A percentile compares a stretch with the other conserved stretches of the same genome.
Evolutionary conservation across 2,888 invertebrate genomes (phyloP).

Genomic region (Andrena marginata): DNA sequence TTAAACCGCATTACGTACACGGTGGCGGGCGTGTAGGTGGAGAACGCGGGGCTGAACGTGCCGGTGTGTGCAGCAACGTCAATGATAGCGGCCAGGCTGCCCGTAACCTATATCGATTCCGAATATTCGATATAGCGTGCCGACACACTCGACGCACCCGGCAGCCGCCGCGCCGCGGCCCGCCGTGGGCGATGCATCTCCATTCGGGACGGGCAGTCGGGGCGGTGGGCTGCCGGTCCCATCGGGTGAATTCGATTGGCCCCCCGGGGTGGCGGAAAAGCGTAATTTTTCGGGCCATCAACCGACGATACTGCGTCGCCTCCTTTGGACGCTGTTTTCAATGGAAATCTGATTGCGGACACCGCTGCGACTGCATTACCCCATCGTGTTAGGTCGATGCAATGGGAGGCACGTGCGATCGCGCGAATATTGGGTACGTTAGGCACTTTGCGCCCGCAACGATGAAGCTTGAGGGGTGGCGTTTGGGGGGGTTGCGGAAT

Average conservation of each 20-base stretch:
- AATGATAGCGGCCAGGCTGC: conserved; percentile 45
- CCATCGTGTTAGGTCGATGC: too few species aligned
- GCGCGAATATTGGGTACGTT: too few species aligned
- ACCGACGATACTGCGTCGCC: too few species aligned
- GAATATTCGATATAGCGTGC: conserved; percentile 66
- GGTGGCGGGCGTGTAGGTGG: conserved; percentile 24
- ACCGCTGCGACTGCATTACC: too few species aligned
- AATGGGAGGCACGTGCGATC: too few species aligned
- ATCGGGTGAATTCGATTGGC: conserved; percentile 2
- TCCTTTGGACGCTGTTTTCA: too few species aligned
- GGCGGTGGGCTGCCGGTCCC: background rate
- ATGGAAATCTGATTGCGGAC: too few species aligned
- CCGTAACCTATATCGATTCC: conserved; percentile 51
- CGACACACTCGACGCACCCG: conserved; percentile 54
- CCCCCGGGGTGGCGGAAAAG: background rate
- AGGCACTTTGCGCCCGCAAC: too few species aligned
- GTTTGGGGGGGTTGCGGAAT: too few species aligned
- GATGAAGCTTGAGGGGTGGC: too few species aligned
- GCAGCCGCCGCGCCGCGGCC: conserved; percentile 7
- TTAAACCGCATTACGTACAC: conserved; percentile 66
- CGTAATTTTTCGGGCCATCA: too few species aligned
- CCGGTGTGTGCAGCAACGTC: conserved; percentile 14
- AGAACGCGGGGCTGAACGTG: background rate
- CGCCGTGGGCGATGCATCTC: conserved; percentile 56
- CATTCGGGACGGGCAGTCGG: conserved; percentile 29